Evolutionary conservation across 2,113 vertebrate genomes (phyloP), one percentile per base, ranked within the genome.

Genomic region (Odontophorus gujanensis): DNA sequence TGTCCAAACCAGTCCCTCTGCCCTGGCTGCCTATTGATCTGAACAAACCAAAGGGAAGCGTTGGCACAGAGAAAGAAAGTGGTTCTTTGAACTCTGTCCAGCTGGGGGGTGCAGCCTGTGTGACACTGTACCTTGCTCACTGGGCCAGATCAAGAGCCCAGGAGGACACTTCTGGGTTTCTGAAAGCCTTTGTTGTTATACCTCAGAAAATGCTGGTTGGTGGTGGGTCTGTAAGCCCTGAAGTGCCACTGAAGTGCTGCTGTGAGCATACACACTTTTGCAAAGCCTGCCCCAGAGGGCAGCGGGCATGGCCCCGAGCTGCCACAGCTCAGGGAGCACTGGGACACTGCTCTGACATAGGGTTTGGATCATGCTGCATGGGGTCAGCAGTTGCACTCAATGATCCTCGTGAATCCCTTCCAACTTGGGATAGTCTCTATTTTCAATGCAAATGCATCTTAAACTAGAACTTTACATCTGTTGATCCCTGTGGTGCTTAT

Each of bases 91-190:
- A 59, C 51, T 28, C 58, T 42, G 3, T 57, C 68, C 58, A 36
- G 47, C 53, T 62, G 45, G 24, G 61, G 28, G 3, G 8, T 66
- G 73, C 57, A 28, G n/a, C 25, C 22, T 21, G 38, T 28, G 1
- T 7, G 20, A 5, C 2, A 13, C 28, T 2, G 0, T 14, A 6
- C 7, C 25, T 59, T 5, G 8, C n/a, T 68, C 36, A 45, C 17
- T 6, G 5, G 43, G 22, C 9, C 47, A 40, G 19, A 72, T 48
- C n/a, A 57, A 67, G 75, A 34, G 22, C 55, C 57, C 34, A 42
- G 57, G 32, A 75, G 1, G 17, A 18, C 3, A 17, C 32, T 73
- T 40, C 24, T 14, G 14, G 17, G 22, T 2, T 40, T 81, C 68
- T 14, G 58, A 24, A 57, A 72, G n/a, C 22, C 7, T 61, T 57